Base-by-base conservation (phyloP, 2,113 vertebrate genomes). In the Chionis minor region DNA sequence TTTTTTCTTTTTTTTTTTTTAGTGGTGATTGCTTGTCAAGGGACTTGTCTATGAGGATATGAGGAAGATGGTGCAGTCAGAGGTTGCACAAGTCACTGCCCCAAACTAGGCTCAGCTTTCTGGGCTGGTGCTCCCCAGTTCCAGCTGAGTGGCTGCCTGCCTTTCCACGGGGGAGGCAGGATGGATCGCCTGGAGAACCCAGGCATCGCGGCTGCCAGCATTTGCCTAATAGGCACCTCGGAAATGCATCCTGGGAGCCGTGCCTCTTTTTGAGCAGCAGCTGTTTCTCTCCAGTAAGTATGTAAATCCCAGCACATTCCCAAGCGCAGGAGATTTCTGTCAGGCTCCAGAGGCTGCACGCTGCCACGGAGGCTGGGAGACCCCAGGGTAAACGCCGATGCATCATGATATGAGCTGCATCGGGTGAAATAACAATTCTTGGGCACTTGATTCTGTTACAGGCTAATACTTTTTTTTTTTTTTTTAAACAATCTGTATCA, bases 261-360 rank as follows among this genome's bases (percentile, higher is more conserved):
- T 52, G 62, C 74, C 45, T 58, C 67, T 61, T 52, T 58, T 58
- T 18, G 52, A 91, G 79, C 85, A 38, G 93, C 85, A 62, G 92
- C 82, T 62, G 85, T 74, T 93, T 70, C 92, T 86, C 90, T 92
- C 78, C 87, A 45, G 65, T 77, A 61, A 90, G 78, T 63, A 49
- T 45, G 79, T 54, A 74, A 88, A 90, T 75, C 94, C 72, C 40
- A 55, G 71, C 72, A 8, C 16, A 3, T 20, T 81, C 90, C 82
- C 67, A 22, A 54, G 62, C 1, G 35, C 61, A 4, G 66, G 42
- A 59, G 33, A 32, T 32, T 92, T 58, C 88, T 40, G n/a, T 33
- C 38, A 67, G 78, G 51, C 71, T 67, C 63, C 52, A 17, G 79
- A 52, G 54, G 54, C 71, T 38, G 17, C 47, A 14, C 6, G 2